Conservation (phyloP, 2,797 vertebrate species). For the Gephyroberyx darwinii region DNA sequence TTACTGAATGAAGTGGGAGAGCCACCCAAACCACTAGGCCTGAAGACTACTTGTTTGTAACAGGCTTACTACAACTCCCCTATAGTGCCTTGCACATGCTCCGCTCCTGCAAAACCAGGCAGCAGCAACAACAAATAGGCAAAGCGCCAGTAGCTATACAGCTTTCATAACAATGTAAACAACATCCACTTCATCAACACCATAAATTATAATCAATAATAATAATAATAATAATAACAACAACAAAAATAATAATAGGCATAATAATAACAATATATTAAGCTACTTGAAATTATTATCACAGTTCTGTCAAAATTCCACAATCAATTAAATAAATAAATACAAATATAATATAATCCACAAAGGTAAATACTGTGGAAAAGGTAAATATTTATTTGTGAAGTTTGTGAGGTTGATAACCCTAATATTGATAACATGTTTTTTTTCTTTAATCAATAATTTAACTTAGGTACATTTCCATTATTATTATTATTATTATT, state of each 20-base stretch:
- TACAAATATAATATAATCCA: slow-evolving; percentile 3
- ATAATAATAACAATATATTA: slow-evolving; percentile 2
- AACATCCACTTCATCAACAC: slow-evolving; percentile 1
- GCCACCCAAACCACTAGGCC: slow-evolving; percentile 75
- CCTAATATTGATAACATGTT: background rate
- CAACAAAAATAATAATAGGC: background rate
- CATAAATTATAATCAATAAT: background rate
- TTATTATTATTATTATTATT: slow-evolving; percentile 25
- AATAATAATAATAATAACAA: background rate
- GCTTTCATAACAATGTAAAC: slow-evolving; percentile 12
- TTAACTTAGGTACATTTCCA: slow-evolving; percentile 1
- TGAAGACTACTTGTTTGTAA: slow-evolving; percentile 54
- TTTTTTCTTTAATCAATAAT: slow-evolving; percentile 7
- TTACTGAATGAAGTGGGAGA: slow-evolving; percentile 79
- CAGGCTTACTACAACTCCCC: slow-evolving; percentile 32
- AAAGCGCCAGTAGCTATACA: background rate
- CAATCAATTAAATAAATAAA: background rate
- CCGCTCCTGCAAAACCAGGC: slow-evolving; percentile 13
- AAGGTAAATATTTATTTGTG: slow-evolving; percentile 8
- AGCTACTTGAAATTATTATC: background rate
- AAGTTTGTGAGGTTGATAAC: background rate
- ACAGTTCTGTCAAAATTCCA: background rate
- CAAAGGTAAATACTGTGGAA: slow-evolving; percentile 1
- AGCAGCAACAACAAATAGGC: slow-evolving; percentile 10
- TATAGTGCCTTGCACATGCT: slow-evolving; percentile 3